Percentiles rank a stretch among this genome's conserved stretches.
These are phyloP conservation scores for Apantesis nais DNA, from an alignment of 2,888 invertebrate species.

Conservation along the genomic window DNA sequence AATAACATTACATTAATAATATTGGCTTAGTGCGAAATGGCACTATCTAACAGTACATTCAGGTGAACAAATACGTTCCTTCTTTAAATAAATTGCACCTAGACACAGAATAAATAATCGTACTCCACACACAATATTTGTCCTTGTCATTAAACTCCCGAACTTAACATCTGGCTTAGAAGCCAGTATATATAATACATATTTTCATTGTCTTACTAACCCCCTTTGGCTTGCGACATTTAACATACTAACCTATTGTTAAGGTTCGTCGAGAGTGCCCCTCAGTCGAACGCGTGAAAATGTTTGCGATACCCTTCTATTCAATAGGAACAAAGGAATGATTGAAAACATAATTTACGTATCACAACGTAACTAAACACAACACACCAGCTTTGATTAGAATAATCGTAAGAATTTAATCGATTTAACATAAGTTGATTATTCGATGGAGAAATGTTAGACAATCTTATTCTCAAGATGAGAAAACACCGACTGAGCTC, in stretches of 20 bases:
- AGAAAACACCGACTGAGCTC: background rate
- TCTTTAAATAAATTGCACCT: background rate
- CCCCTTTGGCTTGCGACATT: background rate
- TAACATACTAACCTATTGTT: constrained; percentile 1
- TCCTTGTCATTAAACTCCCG: background rate
- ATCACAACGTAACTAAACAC: background rate
- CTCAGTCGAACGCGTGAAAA: background rate
- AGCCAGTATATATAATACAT: background rate
- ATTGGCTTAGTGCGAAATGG: background rate
- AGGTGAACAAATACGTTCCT: background rate
- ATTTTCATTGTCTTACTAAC: background rate
- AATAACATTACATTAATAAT: background rate
- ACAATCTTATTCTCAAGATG: background rate
- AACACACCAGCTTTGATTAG: background rate
- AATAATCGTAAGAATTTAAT: background rate
- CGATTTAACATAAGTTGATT: background rate
- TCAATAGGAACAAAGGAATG: constrained; percentile 3
- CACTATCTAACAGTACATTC: background rate
- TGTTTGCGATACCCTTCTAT: constrained; percentile 1
- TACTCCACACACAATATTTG: background rate
- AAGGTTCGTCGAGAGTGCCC: background rate
- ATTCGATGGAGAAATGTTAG: background rate
- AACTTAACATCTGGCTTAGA: background rate
- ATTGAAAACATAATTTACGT: background rate
- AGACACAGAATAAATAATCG: background rate